Conservation (phyloP, 2,888 invertebrate genomes). For the Trisateles emortualis region DNA sequence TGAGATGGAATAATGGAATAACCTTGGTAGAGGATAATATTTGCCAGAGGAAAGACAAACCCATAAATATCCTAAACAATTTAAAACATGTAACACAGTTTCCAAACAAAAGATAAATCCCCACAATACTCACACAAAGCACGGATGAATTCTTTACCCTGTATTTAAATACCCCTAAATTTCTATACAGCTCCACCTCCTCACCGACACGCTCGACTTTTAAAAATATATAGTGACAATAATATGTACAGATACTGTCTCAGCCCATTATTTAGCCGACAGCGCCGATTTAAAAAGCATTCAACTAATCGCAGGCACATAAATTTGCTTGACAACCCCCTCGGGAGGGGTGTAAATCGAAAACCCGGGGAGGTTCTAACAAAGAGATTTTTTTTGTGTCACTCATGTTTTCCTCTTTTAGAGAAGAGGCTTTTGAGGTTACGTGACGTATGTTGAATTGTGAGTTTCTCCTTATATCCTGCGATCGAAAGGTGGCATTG, state of each 20-base stretch:
- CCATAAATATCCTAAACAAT: too few relatives aligned
- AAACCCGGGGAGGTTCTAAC: slow-evolving; percentile 19
- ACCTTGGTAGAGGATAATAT: too few relatives aligned
- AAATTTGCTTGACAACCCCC: slow-evolving; percentile 57
- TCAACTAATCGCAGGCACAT: slow-evolving; percentile 68
- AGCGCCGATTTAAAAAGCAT: slow-evolving; percentile 65
- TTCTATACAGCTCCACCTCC: background rate
- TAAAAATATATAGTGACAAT: slow-evolving; percentile 17
- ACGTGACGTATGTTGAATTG: background rate
- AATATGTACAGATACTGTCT: slow-evolving; percentile 29
- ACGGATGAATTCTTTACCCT: slow-evolving; percentile 2
- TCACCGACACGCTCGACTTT: slow-evolving; percentile 2
- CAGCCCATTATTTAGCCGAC: slow-evolving; percentile 55
- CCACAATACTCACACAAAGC: background rate
- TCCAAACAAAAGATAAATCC: background rate
- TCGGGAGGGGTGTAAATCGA: slow-evolving; percentile 51
- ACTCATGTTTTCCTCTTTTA: slow-evolving; percentile 15
- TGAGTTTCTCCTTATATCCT: background rate
- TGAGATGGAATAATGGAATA: too few relatives aligned
- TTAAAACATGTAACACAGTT: background rate
- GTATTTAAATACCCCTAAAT: background rate
- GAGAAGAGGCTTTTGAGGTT: slow-evolving; percentile 1
- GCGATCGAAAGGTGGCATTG: background rate
- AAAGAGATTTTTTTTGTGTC: slow-evolving; percentile 20
- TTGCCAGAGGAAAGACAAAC: too few relatives aligned